Percentiles rank a stretch among this genome's conserved stretches.
These are phyloP conservation scores for Chesias legatella DNA, from an alignment of 2,888 invertebrate species.

Conservation along the genomic window DNA sequence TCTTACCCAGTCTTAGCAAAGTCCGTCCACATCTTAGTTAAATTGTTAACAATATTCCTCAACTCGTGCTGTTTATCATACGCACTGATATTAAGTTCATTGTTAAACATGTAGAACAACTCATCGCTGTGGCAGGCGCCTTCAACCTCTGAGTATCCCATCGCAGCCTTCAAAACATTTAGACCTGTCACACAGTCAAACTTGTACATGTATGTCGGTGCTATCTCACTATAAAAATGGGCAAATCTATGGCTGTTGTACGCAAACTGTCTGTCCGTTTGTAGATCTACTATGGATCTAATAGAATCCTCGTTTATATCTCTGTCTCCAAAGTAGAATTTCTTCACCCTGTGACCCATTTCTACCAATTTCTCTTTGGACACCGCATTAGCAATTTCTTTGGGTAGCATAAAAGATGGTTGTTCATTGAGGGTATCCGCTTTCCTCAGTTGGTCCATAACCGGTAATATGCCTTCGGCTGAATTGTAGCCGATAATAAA, in stretches of 20 bases:
- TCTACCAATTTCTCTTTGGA: constrained; percentile 34
- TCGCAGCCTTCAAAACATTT: constrained; percentile 42
- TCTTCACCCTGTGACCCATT: constrained; percentile 43
- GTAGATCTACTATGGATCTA: constrained; percentile 34
- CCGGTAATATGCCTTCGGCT: constrained; percentile 43
- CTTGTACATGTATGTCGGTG: constrained; percentile 44
- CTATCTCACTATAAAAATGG: constrained; percentile 36
- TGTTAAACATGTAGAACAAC: constrained; percentile 62
- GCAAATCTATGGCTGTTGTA: constrained; percentile 46
- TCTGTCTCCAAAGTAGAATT: constrained; percentile 42
- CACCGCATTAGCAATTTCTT: constrained; percentile 40
- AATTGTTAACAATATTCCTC: constrained; percentile 45
- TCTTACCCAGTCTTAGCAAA: constrained; percentile 16
- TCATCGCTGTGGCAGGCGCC: constrained; percentile 73
- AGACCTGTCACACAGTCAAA: constrained; percentile 49
- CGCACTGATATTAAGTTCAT: constrained; percentile 45
- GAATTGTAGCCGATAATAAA: constrained; percentile 50
- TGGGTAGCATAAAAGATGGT: constrained; percentile 42
- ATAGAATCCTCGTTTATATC: constrained; percentile 33
- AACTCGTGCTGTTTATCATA: constrained; percentile 42
- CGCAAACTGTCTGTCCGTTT: constrained; percentile 42
- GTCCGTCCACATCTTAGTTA: constrained; percentile 56
- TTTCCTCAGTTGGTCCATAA: constrained; percentile 36
- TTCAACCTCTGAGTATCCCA: constrained; percentile 13
- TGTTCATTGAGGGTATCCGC: constrained; percentile 35